Conservation (phyloP, 2,888 invertebrate species). For the Stictocephala bisonia region DNA sequence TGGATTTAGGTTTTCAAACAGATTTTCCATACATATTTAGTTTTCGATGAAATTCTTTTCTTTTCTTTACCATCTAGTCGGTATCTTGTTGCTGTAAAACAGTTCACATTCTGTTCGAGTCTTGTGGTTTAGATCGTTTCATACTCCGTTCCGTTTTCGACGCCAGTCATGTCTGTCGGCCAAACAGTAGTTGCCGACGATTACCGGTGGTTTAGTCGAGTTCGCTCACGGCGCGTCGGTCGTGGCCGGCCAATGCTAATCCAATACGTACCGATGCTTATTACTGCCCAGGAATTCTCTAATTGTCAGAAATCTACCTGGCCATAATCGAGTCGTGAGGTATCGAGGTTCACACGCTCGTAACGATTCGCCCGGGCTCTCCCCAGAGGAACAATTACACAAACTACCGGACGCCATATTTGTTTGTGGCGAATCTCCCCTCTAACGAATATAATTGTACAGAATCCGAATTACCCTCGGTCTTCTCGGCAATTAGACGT, state of each 20-base stretch:
- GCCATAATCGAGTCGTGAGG: conserved; percentile 26
- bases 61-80: no score
- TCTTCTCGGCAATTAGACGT: conserved; percentile 25
- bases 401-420: conserved; percentile 34
- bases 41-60: no score
- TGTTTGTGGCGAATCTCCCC: conserved; percentile 36
- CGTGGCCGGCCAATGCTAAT: conserved; percentile 26
- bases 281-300: conserved; percentile 42
- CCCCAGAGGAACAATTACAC: conserved; percentile 42
- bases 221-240: no score
- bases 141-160: no score
- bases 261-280: conserved; percentile 35
- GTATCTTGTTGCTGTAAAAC: no score
- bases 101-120: no score
- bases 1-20: no score
- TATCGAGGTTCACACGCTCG: conserved; percentile 38
- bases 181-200: no score
- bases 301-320: conserved; percentile 41
- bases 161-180: no score
- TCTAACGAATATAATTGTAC: conserved; percentile 38
- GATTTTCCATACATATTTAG: no score
- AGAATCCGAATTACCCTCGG: conserved; percentile 17
- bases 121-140: no score
- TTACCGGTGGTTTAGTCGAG: no score
- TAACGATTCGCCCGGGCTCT: conserved; percentile 30